Evolutionary conservation across 2,888 invertebrate genomes (phyloP), one percentile per base, ranked within the genome.

Genomic region (Tenthredo amoena): DNA sequence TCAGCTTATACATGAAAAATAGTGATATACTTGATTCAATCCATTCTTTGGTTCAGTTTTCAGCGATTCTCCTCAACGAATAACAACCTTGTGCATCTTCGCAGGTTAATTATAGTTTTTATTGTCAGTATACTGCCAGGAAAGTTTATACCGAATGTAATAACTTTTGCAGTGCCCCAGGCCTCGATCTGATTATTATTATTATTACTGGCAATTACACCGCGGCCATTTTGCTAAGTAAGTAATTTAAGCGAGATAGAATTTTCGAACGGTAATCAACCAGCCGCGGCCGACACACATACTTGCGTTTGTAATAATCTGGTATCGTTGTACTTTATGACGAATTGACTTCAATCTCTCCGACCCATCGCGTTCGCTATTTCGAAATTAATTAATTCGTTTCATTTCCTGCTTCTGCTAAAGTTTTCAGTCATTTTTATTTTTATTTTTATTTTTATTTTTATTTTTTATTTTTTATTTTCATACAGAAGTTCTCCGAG

Each of bases 141-240:
- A 43, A 43, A 43, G 43, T 40, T 43, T 74, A 47, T 47, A 37
- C 21, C 77, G 10, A 77, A 47, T 77, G 31, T 47, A 55, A 77
- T 77, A 47, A 77, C 77, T 50, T 77, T 77, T 40, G 47, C 50
- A 50, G 34, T 26, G 62, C 40, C 62, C 21, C 37, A 62, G 37
- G 62, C 62, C 34, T 81, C 37, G 26, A 81, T 81, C 40, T 21
- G 58, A 62, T 37, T 62, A 81, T 81, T 81, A 40, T 37, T 79
- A 26, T 18, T 55, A 55, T 50, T 50, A 50, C 55, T 55, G 55
- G 55, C 81, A 58, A 62, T 81, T 62, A 81, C 2, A 21, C 81
- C 81, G 81, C n/a, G 50, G 81, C 62, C 37, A 81, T 81, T 81
- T 62, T 12, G 21, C n/a, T 37, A 62, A 81, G 62, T 37, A 26